A percentile compares a stretch with the other conserved stretches of the same genome.
phyloP scores from a whole-genome alignment of 2,888 invertebrate genomes.

The Calameuta pallipes region DNA sequence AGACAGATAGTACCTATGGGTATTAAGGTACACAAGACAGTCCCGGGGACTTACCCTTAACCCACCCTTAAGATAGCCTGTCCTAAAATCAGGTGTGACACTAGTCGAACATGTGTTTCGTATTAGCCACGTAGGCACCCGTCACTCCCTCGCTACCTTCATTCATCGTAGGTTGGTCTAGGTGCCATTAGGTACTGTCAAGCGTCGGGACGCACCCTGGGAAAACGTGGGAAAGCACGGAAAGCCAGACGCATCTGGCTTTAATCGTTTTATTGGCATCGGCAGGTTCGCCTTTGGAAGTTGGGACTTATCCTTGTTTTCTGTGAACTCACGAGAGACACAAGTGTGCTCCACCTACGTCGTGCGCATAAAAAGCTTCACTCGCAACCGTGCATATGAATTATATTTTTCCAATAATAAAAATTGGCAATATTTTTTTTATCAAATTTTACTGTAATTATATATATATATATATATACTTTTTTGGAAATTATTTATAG shows the following conservation, averaged over 20 bases:
- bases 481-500: background rate
- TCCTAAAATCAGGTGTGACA: slow-evolving; percentile 36
- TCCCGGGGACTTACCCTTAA: background rate
- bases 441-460: background rate
- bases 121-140: slow-evolving; percentile 42
- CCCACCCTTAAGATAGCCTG: background rate
- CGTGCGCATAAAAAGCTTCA: background rate
- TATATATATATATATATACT: background rate
- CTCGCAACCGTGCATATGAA: background rate
- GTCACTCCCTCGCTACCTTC: slow-evolving; percentile 6
- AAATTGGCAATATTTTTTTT: background rate
- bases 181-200: slow-evolving; percentile 22
- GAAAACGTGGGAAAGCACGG: slow-evolving; percentile 45
- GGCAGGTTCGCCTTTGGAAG: background rate
- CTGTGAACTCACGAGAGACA: background rate
- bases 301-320: background rate
- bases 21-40: background rate
- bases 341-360: background rate
- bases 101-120: slow-evolving; percentile 52
- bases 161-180: background rate
- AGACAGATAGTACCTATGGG: background rate
- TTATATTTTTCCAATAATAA: background rate
- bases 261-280: slow-evolving; percentile 53
- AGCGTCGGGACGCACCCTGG: slow-evolving; percentile 26
- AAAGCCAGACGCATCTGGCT: slow-evolving; percentile 37